Conservation (phyloP, 2,888 invertebrate species). For the Cataglyphis rosenhaueri region DNA sequence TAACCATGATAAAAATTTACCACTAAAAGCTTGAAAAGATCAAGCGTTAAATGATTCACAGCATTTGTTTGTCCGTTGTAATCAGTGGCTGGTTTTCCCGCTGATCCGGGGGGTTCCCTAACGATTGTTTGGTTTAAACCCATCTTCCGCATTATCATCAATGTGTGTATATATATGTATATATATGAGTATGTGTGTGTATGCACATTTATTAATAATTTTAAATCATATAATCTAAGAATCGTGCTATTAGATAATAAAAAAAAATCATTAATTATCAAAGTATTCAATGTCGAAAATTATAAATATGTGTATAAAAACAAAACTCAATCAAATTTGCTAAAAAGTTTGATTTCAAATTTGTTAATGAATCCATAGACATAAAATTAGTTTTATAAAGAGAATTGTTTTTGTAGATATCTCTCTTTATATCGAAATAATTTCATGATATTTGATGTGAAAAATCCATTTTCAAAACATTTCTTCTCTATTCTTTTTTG, state of each 20-base stretch:
- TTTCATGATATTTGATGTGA: slow-evolving; percentile 17
- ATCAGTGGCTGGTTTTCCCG: slow-evolving; percentile 71
- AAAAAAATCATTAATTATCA: background rate
- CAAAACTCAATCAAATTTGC: slow-evolving; percentile 1
- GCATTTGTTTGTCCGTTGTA: slow-evolving; percentile 75
- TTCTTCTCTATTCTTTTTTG: slow-evolving; percentile 24
- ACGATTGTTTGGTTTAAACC: slow-evolving; percentile 36
- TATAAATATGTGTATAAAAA: background rate
- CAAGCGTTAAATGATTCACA: slow-evolving; percentile 77
- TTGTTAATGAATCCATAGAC: background rate
- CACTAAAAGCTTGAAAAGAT: slow-evolving; percentile 74
- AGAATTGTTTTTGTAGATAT: slow-evolving; percentile 2
- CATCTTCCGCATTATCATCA: background rate
- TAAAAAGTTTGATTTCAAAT: background rate
- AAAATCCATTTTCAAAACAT: background rate
- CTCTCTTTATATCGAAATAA: background rate
- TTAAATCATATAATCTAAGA: background rate
- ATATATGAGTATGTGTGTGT: background rate
- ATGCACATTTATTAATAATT: slow-evolving; percentile 4
- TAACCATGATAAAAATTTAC: slow-evolving; percentile 66
- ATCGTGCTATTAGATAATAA: background rate
- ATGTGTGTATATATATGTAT: background rate
- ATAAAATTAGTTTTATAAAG: background rate
- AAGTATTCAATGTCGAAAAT: background rate
- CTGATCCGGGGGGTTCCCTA: slow-evolving; percentile 53